These are phyloP conservation scores for Acheta domesticus DNA, from an alignment of 2,888 invertebrate genomes.

Conservation along the genomic window DNA sequence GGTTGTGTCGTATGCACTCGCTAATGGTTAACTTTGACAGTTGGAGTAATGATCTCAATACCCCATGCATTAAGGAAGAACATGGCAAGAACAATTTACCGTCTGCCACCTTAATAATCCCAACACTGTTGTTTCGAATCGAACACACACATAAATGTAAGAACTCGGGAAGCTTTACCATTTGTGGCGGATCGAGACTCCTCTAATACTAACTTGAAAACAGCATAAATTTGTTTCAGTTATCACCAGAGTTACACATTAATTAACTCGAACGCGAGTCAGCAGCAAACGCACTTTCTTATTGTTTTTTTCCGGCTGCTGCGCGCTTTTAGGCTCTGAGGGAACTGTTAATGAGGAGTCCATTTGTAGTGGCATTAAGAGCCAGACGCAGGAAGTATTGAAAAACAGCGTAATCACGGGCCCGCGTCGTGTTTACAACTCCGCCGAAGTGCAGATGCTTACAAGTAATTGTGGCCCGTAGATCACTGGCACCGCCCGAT, in stretches of 20 bases:
- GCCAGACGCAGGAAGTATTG: neutral
- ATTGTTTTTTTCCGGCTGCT: neutral
- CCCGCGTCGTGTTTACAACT: neutral
- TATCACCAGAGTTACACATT: neutral
- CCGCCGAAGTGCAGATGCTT: neutral
- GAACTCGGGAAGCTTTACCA: too few relatives aligned
- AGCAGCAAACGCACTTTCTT: neutral
- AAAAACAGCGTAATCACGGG: neutral
- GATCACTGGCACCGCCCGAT: neutral
- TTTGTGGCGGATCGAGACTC: neutral
- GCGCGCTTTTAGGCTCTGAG: neutral
- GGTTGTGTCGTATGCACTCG: too few relatives aligned
- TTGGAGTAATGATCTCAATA: too few relatives aligned
- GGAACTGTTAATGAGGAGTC: neutral
- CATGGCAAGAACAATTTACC: neutral
- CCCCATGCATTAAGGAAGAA: too few relatives aligned
- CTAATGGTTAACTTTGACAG: too few relatives aligned
- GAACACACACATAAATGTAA: neutral
- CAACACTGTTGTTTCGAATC: neutral
- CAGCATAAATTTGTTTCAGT: neutral
- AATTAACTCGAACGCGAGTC: neutral
- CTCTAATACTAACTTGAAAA: neutral
- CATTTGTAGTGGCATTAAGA: slow-evolving; percentile 8
- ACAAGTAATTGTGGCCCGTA: neutral
- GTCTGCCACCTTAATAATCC: neutral